phyloP scores from a whole-genome alignment of 2,888 invertebrate genomes.

The Ligdia adustata region DNA sequence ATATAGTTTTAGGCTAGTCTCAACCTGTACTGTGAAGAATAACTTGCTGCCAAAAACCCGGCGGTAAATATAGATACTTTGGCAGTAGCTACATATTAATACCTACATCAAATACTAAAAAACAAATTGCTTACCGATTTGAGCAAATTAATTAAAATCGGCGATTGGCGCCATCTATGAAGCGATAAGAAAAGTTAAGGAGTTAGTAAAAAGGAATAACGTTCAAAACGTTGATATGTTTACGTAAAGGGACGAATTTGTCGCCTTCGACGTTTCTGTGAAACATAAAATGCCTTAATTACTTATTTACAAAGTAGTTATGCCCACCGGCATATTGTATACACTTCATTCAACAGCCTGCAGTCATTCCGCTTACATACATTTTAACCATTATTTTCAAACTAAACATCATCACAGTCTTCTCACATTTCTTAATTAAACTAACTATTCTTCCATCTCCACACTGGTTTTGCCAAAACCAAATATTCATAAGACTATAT shows the following conservation, averaged over 20 bases:
- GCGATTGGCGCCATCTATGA: slow-evolving; percentile 32
- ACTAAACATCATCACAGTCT: slow-evolving; percentile 80
- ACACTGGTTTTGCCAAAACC: slow-evolving; percentile 46
- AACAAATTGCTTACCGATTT: slow-evolving; percentile 64
- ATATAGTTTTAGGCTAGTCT: too few relatives aligned
- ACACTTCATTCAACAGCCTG: slow-evolving; percentile 34
- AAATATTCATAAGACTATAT: slow-evolving; percentile 24
- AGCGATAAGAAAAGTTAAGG: slow-evolving; percentile 30
- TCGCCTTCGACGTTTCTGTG: slow-evolving; percentile 45
- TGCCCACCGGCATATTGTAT: slow-evolving; percentile 20
- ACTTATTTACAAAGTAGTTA: slow-evolving; percentile 35
- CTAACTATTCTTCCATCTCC: slow-evolving; percentile 48
- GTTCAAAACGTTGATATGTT: slow-evolving; percentile 63
- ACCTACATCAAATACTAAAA: slow-evolving; percentile 20
- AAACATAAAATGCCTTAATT: slow-evolving; percentile 39
- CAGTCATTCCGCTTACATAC: slow-evolving; percentile 48
- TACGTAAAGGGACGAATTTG: slow-evolving; percentile 45
- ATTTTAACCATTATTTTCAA: slow-evolving; percentile 58
- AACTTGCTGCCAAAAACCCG: too few relatives aligned
- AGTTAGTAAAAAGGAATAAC: slow-evolving; percentile 35
- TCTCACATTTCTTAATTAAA: slow-evolving; percentile 71
- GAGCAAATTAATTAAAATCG: slow-evolving; percentile 62
- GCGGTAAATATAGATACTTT: slow-evolving; percentile 34
- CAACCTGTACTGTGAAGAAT: too few relatives aligned
- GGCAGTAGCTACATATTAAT: slow-evolving; percentile 30